Base-by-base conservation (phyloP, 2,888 invertebrate species). In the Apamea epomidion region DNA sequence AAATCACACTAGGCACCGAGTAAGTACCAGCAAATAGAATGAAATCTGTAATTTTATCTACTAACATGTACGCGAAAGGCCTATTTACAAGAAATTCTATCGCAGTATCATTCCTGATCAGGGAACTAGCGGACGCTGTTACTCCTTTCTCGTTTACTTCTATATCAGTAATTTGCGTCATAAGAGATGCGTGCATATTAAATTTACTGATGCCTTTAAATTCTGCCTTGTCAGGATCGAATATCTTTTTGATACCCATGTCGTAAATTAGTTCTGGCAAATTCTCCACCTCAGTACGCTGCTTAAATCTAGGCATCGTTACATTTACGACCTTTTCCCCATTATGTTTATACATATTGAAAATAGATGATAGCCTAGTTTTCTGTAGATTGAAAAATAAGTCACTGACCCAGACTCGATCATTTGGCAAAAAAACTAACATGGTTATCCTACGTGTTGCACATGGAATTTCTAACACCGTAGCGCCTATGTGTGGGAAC, bases 21-120 rank as follows among this genome's bases (percentile, higher is more conserved):
- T 95, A 96, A 62, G 92, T 91, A 51, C 96, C 96, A 78, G 94
- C 94, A 54, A 94, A 95, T 12, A 95, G 78, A 69, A 96, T 94
- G 14, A 95, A 91, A 51, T 95, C 93, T 0, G 94, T 94, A 48
- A 77, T 84, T 84, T 84, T 95, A 86, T 96, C 94, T 2, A 94
- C 92, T 60, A 96, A 87, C 80, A 95, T 91, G 71, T 91, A 96
- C 0, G 91, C 94, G 62, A 96, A 96, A 0, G 96, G 95, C 65
- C 82, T 91, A 76, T 96, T 92, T 0, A 90, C 95, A 25, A 85
- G 78, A 75, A 95, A 96, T 5, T 93, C 88, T 54, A 82, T 69
- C 0, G 85, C 81, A 5, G 85, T 86, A 37, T 87, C 80, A 45
- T 88, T 86, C 6, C 73, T 77, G 0, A 93, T 83, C 12, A 94